A percentile compares a stretch with the other conserved stretches of the same genome.
Evolutionary conservation across 2,113 vertebrate species (phyloP).

Genomic region (Ancistrus triradiatus): DNA sequence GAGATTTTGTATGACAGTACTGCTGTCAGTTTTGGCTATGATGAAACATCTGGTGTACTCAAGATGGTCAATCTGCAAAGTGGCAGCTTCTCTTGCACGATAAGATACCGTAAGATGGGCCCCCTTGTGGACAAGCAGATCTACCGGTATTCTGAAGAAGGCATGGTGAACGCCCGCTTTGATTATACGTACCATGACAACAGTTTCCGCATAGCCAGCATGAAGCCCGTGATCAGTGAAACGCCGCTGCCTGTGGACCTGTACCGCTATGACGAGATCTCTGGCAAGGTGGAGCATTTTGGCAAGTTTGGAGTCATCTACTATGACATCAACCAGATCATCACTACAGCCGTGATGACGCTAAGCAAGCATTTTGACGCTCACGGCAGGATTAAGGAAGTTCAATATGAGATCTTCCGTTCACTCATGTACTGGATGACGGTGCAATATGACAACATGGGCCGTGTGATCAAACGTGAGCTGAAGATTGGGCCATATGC

Average conservation of each 20-base stretch:
- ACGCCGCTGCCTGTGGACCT: slow-evolving; percentile 94
- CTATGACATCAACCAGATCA: slow-evolving; percentile 98
- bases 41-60: slow-evolving; percentile 91
- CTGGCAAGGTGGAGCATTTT: slow-evolving; percentile 97
- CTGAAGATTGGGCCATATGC: slow-evolving; percentile 97
- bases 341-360: slow-evolving; percentile 97
- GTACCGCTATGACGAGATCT: slow-evolving; percentile 97
- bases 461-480: slow-evolving; percentile 92
- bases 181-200: slow-evolving; percentile 98
- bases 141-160: slow-evolving; percentile 95
- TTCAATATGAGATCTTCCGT: slow-evolving; percentile 97
- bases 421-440: slow-evolving; percentile 99
- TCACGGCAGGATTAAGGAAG: slow-evolving; percentile 95
- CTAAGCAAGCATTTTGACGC: slow-evolving; percentile 98
- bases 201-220: slow-evolving; percentile 95
- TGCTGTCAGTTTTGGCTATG: slow-evolving; percentile 90
- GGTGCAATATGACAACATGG: slow-evolving; percentile 97
- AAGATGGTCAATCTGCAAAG: slow-evolving; percentile 98
- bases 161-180: slow-evolving; percentile 97
- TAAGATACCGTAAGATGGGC: slow-evolving; percentile 93
- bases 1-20: slow-evolving; percentile 96
- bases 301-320: slow-evolving; percentile 99
- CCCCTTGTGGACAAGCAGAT: slow-evolving; percentile 97
- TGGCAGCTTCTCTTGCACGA: slow-evolving; percentile 94
- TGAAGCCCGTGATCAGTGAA: slow-evolving; percentile 97